A percentile compares a stretch with the other conserved stretches of the same genome.
Conservation (phyloP, 2,113 vertebrate species). For the Microcebus griseorufus region DNA sequence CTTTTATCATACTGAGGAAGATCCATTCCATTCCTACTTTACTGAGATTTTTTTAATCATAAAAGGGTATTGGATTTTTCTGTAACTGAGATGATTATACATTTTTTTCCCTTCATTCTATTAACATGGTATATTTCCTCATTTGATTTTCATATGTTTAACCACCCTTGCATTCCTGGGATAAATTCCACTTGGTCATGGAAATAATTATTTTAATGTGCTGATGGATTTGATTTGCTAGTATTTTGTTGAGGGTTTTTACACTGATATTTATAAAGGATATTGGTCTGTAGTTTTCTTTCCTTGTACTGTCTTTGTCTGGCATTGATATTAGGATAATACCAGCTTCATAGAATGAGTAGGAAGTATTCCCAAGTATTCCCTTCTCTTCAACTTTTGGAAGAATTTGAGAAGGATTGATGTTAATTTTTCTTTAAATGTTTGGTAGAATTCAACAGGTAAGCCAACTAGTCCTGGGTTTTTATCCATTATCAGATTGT, state of each 20-base stretch:
- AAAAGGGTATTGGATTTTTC: not conserved
- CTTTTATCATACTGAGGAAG: not conserved
- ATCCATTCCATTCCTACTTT: not conserved
- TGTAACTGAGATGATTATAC: not conserved
- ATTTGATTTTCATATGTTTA: not conserved
- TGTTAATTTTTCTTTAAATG: not conserved
- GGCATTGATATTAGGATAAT: not conserved
- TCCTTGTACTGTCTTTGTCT: not conserved
- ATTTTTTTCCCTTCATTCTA: not conserved
- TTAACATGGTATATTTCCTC: not conserved
- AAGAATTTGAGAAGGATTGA: not conserved
- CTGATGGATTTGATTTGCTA: not conserved
- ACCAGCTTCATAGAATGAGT: not conserved
- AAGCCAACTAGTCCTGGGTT: not conserved
- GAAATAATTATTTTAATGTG: not conserved
- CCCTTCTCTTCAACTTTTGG: not conserved
- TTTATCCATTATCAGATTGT: not conserved
- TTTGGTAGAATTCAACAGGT: not conserved
- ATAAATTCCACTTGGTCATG: not conserved
- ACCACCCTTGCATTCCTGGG: not conserved
- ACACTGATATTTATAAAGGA: not conserved
- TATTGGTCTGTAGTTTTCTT: not conserved
- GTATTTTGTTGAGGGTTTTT: not conserved
- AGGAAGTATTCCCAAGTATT: not conserved
- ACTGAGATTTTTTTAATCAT: not conserved